Conservation (phyloP, 2,113 vertebrate genomes). For the Mobula hypostoma region DNA sequence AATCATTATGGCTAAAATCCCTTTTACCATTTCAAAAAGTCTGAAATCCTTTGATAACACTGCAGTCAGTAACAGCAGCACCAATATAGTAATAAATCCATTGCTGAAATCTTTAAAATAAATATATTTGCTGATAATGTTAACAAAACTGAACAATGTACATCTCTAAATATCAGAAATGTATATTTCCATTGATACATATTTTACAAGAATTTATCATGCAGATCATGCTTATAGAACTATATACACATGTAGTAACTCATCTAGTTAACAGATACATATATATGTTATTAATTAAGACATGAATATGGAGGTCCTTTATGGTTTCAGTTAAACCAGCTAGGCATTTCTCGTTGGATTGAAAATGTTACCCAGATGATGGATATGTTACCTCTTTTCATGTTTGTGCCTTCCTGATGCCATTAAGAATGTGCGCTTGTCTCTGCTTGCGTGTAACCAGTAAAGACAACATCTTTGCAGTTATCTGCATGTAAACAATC, state of each 20-base stretch:
- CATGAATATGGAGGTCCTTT: constrained; percentile 32
- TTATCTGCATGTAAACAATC: constrained; percentile 90
- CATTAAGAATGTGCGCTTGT: constrained; percentile 86
- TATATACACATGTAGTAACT: constrained; percentile 39
- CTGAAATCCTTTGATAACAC: constrained; percentile 73
- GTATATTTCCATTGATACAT: constrained; percentile 57
- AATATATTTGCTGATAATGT: constrained; percentile 56
- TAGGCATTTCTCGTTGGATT: constrained; percentile 32
- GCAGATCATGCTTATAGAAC: constrained; percentile 61
- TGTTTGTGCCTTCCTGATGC: constrained; percentile 69
- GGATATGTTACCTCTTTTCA: constrained; percentile 71
- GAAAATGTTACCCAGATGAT: constrained; percentile 59
- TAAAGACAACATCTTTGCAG: constrained; percentile 93
- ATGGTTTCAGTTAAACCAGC: constrained; percentile 35
- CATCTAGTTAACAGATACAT: constrained; percentile 36
- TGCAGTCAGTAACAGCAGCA: constrained; percentile 73
- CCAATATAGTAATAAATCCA: constrained; percentile 69
- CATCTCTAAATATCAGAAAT: constrained; percentile 70
- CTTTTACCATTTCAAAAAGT: constrained; percentile 62
- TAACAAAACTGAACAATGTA: constrained; percentile 67
- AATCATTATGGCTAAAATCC: constrained; percentile 67
- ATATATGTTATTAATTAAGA: constrained; percentile 30
- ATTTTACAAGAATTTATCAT: constrained; percentile 61
- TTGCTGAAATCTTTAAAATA: constrained; percentile 60
- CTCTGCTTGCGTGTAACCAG: constrained; percentile 86